phyloP scores from a whole-genome alignment of 92 coral and sea anemone genomes.

The Isaurus tuberculatus region DNA sequence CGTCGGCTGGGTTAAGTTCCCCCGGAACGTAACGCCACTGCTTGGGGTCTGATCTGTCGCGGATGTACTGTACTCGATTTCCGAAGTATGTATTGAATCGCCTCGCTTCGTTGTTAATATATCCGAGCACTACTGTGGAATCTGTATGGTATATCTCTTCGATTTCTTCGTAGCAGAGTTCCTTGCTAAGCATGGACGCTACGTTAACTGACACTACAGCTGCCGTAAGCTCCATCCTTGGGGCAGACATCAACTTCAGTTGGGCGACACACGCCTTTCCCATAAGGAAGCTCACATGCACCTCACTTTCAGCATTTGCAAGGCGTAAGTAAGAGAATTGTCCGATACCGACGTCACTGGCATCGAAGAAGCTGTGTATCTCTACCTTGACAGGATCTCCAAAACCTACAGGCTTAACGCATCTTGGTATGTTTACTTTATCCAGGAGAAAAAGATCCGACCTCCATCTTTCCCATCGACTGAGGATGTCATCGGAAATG shows the following conservation, averaged over 20 bases:
- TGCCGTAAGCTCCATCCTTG: no score
- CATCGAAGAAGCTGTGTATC: no score
- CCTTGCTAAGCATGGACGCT: no score
- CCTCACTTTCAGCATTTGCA: no score
- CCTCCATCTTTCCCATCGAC: conserved; percentile 62
- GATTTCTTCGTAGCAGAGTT: no score
- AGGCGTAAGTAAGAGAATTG: no score
- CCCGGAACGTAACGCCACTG: conserved; percentile 38
- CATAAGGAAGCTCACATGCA: conserved; percentile 72
- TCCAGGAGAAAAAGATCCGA: conserved; percentile 53
- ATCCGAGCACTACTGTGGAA: conserved; percentile 39
- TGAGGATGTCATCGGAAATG: conserved; percentile 44
- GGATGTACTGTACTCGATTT: conserved; percentile 18
- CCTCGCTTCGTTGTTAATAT: conserved; percentile 38
- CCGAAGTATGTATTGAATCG: conserved; percentile 30
- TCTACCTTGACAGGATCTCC: conserved; percentile 53
- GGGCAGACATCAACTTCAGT: no score
- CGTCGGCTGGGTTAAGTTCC: conserved; percentile 61
- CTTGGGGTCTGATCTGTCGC: background rate
- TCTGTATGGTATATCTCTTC: conserved; percentile 47
- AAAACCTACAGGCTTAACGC: conserved; percentile 60
- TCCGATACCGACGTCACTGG: conserved; percentile 16
- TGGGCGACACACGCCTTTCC: conserved; percentile 59
- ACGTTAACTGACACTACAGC: no score
- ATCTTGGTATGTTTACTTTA: conserved; percentile 45